phyloP scores from a whole-genome alignment of 2,797 vertebrate species.

The Myotis daubentonii region DNA sequence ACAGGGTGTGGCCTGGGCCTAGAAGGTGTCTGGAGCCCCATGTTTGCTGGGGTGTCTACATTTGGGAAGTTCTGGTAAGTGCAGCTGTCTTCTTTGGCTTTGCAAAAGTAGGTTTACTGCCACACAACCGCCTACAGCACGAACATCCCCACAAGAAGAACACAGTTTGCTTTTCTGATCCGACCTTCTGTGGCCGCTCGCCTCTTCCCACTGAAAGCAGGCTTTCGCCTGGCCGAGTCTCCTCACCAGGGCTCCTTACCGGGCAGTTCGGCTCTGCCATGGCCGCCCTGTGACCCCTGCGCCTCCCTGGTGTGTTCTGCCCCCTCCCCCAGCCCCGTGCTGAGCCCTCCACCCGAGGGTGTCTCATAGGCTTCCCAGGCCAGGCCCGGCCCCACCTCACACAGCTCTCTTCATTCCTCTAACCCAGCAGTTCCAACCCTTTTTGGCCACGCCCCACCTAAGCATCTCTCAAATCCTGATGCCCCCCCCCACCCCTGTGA shows the following conservation, averaged over 20 bases:
- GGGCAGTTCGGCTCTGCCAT: accelerated
- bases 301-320: not conserved
- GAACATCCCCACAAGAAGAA: not conserved
- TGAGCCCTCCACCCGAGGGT: accelerated
- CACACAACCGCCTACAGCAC: accelerated
- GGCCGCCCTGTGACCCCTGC: accelerated
- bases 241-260: accelerated
- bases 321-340: not conserved
- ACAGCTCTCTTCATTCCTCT: no score
- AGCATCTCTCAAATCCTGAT: no score
- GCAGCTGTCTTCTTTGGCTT: not conserved
- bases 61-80: not conserved
- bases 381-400: no score
- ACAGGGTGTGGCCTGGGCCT: not conserved
- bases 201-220: not conserved
- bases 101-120: not conserved
- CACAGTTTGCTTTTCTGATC: not conserved
- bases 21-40: not conserved
- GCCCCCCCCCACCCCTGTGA: no score
- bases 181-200: not conserved
- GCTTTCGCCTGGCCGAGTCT: accelerated
- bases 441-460: no score
- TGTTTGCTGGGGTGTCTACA: accelerated
- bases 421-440: no score
- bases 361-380: not conserved